Conservation (phyloP, 2,888 invertebrate genomes). For the Heliconius sara region DNA sequence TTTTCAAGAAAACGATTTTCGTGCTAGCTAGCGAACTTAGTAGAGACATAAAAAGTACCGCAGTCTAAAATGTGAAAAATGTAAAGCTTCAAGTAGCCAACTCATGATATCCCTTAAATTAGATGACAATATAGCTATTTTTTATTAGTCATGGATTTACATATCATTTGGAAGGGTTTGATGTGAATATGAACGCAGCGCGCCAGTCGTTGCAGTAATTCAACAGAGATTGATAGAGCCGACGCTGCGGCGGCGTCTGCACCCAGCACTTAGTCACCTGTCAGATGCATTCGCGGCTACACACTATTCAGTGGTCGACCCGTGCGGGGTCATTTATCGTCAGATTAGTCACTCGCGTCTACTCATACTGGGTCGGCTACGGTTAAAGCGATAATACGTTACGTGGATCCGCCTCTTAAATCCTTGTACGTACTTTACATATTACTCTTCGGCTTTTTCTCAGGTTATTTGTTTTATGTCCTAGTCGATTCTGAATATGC, state of each 20-base stretch:
- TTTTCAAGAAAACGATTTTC: not conserved
- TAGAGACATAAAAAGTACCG: not conserved
- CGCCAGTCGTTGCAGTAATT: conserved; percentile 51
- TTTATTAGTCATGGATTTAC: not conserved
- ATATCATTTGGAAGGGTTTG: conserved; percentile 10
- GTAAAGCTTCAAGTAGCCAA: not conserved
- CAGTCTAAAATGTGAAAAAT: not conserved
- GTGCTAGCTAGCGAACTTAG: not conserved
- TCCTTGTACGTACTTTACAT: not conserved
- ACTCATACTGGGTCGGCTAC: conserved; percentile 42
- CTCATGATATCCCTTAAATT: not conserved
- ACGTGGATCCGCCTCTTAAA: conserved; percentile 33
- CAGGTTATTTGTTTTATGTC: not conserved
- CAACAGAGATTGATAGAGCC: conserved; percentile 64
- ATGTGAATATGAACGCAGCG: conserved; percentile 36
- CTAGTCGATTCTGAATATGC: not conserved
- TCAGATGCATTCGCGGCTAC: conserved; percentile 65
- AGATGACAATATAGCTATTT: not conserved
- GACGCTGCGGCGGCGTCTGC: conserved; percentile 61
- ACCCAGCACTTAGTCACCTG: conserved; percentile 74
- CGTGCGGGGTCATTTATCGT: conserved; percentile 62
- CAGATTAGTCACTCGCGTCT: conserved; percentile 60
- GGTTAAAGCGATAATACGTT: conserved; percentile 39
- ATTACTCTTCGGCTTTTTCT: not conserved
- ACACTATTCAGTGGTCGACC: conserved; percentile 63